Evolutionary conservation across 2,797 vertebrate species (phyloP).

Genomic region (Cottoperca gobio): DNA sequence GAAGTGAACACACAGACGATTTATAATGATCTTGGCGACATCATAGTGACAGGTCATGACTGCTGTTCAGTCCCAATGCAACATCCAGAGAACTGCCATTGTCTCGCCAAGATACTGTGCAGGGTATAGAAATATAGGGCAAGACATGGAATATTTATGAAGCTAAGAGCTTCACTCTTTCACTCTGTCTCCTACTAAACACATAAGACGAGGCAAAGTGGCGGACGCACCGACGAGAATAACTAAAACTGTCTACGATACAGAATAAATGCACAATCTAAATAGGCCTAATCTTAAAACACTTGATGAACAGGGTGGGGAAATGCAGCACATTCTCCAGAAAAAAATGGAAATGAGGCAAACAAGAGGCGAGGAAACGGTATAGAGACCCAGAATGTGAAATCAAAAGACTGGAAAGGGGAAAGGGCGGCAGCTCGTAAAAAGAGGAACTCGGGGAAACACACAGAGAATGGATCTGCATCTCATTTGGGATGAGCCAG

Average conservation of each 20-base stretch:
- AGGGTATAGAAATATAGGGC: slow-evolving; percentile 60
- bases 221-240: neutral
- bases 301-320: slow-evolving; percentile 12
- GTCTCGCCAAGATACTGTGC: slow-evolving; percentile 17
- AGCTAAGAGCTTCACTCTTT: slow-evolving; percentile 34
- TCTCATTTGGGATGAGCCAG: slow-evolving; percentile 74
- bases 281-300: neutral
- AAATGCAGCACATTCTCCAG: slow-evolving; percentile 35
- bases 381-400: slow-evolving; percentile 30
- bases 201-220: slow-evolving; percentile 12
- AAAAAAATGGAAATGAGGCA: slow-evolving; percentile 64
- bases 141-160: slow-evolving; percentile 69
- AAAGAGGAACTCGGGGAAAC: slow-evolving; percentile 59
- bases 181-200: slow-evolving; percentile 13
- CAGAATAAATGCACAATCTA: neutral
- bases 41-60: neutral
- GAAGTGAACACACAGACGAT: neutral
- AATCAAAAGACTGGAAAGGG: slow-evolving; percentile 69
- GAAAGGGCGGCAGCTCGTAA: slow-evolving; percentile 47
- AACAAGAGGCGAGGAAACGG: slow-evolving; percentile 51
- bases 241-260: too few species aligned
- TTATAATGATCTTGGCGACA: slow-evolving; percentile 2
- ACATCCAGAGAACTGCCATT: slow-evolving; percentile 27
- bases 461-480: slow-evolving; percentile 73
- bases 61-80: slow-evolving; percentile 22